Base-by-base conservation (phyloP, 2,113 vertebrate genomes). In the Calidris pugnax region DNA sequence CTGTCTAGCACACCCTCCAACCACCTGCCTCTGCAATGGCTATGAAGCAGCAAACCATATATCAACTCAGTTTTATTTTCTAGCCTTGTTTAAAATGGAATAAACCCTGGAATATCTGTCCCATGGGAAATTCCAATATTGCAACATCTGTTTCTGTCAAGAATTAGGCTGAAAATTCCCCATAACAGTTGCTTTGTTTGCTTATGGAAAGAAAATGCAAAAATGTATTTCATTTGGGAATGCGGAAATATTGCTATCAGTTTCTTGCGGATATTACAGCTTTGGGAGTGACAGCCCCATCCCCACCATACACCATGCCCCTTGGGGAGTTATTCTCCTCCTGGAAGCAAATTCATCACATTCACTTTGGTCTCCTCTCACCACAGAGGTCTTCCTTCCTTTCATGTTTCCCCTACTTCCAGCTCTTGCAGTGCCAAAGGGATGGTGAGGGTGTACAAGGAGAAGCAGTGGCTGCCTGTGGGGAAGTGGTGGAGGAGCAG, bases 121-220 rank as follows among this genome's bases (percentile, higher is more conserved):
- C 68, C 80, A 27, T 48, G 89, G 72, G 95, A 96, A 92, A 90
- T 91, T 93, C 83, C 62, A 82, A 75, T 92, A 75, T 89, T 93
- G 66, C 48, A 90, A 84, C 95, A 95, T 96, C 90, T 97, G 94
- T 92, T 95, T 96, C 89, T 90, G 86, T 89, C 93, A 91, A 90
- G 71, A 93, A 67, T 75, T 32, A 66, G 48, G 20, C 56, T 90
- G 74, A 89, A 90, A 90, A 85, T 77, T 81, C 76, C 80, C 56
- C 26, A 19, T 60, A 95, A 68, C 22, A 7, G 14, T 94, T 94
- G 75, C 11, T 94, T 87, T 90, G 73, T 94, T 95, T 95, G 51
- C 24, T 91, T 92, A 78, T 48, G 21, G 37, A 66, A 32, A 45
- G 19, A 79, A 83, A 84, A 75, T 18, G 30, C 81, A 8, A 19